Base-by-base conservation (phyloP, 2,113 vertebrate species). In the Acrocephalus arundinaceus region DNA sequence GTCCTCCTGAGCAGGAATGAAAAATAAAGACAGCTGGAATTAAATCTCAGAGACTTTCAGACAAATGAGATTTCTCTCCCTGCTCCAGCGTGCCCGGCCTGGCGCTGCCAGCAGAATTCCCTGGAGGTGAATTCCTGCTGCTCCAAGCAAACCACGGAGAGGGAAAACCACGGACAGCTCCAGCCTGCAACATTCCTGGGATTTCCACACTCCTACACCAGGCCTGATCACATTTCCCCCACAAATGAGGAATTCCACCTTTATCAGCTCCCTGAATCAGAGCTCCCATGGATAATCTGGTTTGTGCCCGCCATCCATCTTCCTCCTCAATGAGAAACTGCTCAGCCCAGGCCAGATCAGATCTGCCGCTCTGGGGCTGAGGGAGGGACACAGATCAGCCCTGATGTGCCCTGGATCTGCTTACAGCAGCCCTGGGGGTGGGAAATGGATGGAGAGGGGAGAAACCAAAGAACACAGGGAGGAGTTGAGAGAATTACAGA, bases 111-210 rank as follows among this genome's bases (percentile, higher is more conserved):
- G 66, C 51, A 43, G 79, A 59, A 9, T 14, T 13, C 37, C 37
- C 37, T 39, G 37, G 37, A 39, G 30, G 55, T 1, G 2, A 13
- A 7, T 24, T 12, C 41, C 80, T 45, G 19, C 48, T 25, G 61
- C 68, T 31, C 63, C 13, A 11, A 17, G 20, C 1, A 2, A n/a
- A 7, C 45, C 9, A 6, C 0, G 10, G 24, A 31, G 27, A 45
- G 25, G 62, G 6, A 13, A 5, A 28, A 18, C 9, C 20, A 11
- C 33, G 65, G 77, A 5, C 5, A 22, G 9, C 7, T 14, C 55
- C 0, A 2, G 8, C 2, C 21, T 23, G 19, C 4, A 2, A 17
- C 8, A 41, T 19, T 62, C 70, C 68, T 4, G 2, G n/a, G 66
- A 24, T 27, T 71, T 19, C 86, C 31, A 0, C 11, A 2, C 41